phyloP scores from a whole-genome alignment of 2,888 invertebrate species.

The Nezara viridula region DNA sequence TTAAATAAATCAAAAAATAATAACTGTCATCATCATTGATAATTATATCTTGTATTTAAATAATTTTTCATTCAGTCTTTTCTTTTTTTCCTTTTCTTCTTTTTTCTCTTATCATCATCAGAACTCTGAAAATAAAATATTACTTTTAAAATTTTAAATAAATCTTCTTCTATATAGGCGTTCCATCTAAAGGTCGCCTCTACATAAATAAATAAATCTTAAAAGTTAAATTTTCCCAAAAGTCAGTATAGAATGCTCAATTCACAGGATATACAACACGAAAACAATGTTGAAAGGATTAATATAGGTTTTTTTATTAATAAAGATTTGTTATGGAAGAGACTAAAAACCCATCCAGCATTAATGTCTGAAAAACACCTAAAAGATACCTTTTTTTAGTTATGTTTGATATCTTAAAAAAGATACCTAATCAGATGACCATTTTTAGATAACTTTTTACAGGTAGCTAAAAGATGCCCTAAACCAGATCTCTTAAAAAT shows the following conservation, averaged over 20 bases:
- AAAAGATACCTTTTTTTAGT: too few relatives aligned
- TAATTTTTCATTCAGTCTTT: not conserved
- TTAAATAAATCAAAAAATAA: not conserved
- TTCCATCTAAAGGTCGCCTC: too few relatives aligned
- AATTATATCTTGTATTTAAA: not conserved
- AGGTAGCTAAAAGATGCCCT: too few relatives aligned
- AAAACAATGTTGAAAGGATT: not conserved
- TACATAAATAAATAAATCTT: not conserved
- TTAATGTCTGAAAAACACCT: too few relatives aligned
- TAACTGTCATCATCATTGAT: not conserved
- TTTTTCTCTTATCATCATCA: slow-evolving; percentile 18
- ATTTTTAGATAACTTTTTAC: too few relatives aligned
- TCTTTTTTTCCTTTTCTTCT: slow-evolving; percentile 18
- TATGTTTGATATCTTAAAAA: too few relatives aligned
- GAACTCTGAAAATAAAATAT: slow-evolving; percentile 11
- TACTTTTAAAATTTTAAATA: not conserved
- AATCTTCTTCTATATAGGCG: too few relatives aligned
- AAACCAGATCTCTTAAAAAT: too few relatives aligned
- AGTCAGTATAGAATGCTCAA: not conserved
- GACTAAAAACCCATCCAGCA: too few relatives aligned
- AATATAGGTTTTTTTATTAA: too few relatives aligned
- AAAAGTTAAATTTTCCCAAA: not conserved
- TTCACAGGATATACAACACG: not conserved
- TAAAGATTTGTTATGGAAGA: too few relatives aligned
- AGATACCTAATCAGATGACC: too few relatives aligned